Evolutionary conservation across 2,113 vertebrate genomes (phyloP), one percentile per base, ranked within the genome.

Genomic region (Zosterops pallidus): DNA sequence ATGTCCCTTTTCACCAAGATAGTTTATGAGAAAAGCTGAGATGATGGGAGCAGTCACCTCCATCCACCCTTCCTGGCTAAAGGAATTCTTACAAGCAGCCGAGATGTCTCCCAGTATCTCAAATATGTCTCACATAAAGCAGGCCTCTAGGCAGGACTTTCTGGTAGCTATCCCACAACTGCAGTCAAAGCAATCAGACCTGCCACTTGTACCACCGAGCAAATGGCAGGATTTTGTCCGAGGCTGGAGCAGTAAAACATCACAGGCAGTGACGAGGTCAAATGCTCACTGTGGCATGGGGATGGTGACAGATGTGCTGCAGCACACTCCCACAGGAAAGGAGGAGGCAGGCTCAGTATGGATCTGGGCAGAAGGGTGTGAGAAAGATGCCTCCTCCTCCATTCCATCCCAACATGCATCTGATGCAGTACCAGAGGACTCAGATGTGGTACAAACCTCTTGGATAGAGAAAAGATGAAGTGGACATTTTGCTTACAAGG

Each of bases 131-230:
- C 46, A 49, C 37, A 59, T 23, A 74, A 83, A 64, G 35, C 42
- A 87, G 42, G 24, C 41, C 23, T 86, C 65, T 60, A 39, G 4
- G 14, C 50, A 23, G 82, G 78, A 53, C 67, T 63, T 88, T 67
- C 42, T 63, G 57, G 57, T n/a, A 59, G n/a, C 44, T 17, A 1
- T 57, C 57, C 62, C 70, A 50, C 11, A 69, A 41, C 35, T 83
- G 67, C 53, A 72, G n/a, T 85, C 69, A 91, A 49, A 89, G 74
- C 29, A 53, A 94, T 71, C 77, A 84, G 37, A 78, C 25, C 56
- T 70, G 56, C 78, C 92, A 84, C 47, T 87, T 87, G 90, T 53
- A 87, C 41, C 77, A 83, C 19, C 0, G 0, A 91, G 74, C 83
- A 87, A 82, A 55, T 22, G 49, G 44, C 76, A 91, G 44, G 44